Base-by-base conservation (phyloP, 2,113 vertebrate species). In the Dasypus novemcinctus region DNA sequence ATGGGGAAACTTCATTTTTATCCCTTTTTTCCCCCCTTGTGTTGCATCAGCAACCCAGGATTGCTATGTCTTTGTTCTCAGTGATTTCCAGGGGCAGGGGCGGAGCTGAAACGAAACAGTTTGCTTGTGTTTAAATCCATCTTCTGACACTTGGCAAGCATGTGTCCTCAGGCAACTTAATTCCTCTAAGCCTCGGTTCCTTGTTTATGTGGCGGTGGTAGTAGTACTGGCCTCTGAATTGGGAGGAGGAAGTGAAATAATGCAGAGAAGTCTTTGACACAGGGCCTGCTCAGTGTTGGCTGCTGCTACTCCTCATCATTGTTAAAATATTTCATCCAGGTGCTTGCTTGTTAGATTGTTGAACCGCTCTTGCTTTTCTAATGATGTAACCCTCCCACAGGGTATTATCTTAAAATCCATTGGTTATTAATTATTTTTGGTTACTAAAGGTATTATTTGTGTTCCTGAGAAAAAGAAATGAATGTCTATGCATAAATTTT, bases 141-240 rank as follows among this genome's bases (percentile, higher is more conserved):
- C 75, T 80, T 71, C 59, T 90, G 90, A 87, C 81, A n/a, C 90
- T 95, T 76, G 83, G 78, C 86, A 93, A 66, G 69, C 17, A 4
- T 49, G 43, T 93, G 54, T 95, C 93, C 52, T 95, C 31, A 80
- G 96, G 95, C 93, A 71, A 49, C 89, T 91, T 89, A 84, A 54
- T 88, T 90, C 82, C 68, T 84, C 52, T 36, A 59, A 86, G 36
- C 25, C 20, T 52, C 25, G 36, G 63, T 93, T 94, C 38, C 11
- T 52, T 43, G 38, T 87, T 91, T 79, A 94, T 46, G 11, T 54
- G 49, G 61, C 36, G 66, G 31, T 1, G 31, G 59, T 43, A 43
- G 76, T 54, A 64, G 36, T 83, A 29, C 43, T 57, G n/a, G 71
- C 33, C 21, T 91, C 23, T 12, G 4, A 27, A 27, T 78, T 75